Conservation (phyloP, 2,797 vertebrate genomes). For the Sus cebifrons region DNA sequence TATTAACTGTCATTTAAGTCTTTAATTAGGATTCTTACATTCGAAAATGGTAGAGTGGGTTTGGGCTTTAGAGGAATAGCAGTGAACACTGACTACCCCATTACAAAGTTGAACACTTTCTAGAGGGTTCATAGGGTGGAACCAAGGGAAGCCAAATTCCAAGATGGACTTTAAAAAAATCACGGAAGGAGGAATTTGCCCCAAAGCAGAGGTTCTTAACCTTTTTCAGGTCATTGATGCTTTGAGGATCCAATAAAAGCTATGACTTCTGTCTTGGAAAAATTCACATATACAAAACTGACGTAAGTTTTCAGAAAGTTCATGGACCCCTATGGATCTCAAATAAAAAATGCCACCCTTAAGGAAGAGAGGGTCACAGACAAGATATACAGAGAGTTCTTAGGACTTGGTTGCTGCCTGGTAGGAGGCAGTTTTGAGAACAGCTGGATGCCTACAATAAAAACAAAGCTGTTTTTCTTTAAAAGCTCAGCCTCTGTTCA, state of each 20-base stretch:
- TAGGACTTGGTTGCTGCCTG: background rate
- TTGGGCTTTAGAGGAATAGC: background rate
- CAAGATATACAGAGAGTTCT: background rate
- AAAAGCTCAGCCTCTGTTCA: conserved; percentile 9
- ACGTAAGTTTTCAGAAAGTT: conserved; percentile 18
- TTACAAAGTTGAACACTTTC: background rate
- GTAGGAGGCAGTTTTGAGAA: background rate
- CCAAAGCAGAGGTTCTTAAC: conserved; percentile 17
- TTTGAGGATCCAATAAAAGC: conserved; percentile 64
- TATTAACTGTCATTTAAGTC: background rate
- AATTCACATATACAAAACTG: background rate
- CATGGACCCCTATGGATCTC: background rate
- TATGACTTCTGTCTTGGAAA: conserved; percentile 21
- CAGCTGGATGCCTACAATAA: conserved; percentile 29
- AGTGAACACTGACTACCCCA: background rate
- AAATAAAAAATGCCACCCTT: conserved; percentile 7
- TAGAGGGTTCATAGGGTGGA: background rate
- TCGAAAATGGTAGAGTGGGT: background rate
- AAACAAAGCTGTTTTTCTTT: conserved; percentile 58
- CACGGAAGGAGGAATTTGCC: conserved; percentile 40
- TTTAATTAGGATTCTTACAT: conserved; percentile 40
- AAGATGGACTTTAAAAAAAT: conserved; percentile 46
- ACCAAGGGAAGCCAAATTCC: conserved; percentile 34
- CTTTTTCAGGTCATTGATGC: conserved; percentile 19
- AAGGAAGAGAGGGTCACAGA: conserved; percentile 5